Evolutionary conservation across 2,797 vertebrate species (phyloP), one percentile per base, ranked within the genome.

Genomic region (Labeo calbasu): DNA sequence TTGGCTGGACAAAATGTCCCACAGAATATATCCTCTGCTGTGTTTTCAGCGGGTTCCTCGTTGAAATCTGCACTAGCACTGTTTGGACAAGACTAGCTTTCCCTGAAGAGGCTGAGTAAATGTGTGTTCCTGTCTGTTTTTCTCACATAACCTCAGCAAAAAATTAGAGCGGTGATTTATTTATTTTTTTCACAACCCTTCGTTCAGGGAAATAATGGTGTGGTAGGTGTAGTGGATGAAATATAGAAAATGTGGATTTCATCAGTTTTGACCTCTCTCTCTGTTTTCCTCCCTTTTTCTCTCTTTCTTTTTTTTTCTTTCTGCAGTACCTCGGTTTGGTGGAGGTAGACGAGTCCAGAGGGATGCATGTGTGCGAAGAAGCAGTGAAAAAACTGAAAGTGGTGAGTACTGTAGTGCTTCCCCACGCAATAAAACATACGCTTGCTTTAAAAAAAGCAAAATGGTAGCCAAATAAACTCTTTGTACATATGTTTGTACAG

Each of bases 301-400:
- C 32, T 80, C 61, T 43, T 17, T 59, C 11, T 48, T 11, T 53
- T 9, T 77, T 15, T 57, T 19, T 40, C 57, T 70, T 79, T 40
- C 71, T 32, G 17, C 87, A 98, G 97, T 98, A 98, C 90, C 92
- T 98, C 89, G 97, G 97, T 17, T 91, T 97, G 53, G 96, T 96
- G 55, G 97, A 98, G 89, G 97, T 98, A 88, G 96, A 98, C 43
- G 97, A 98, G 92, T 98, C 97, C 3, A 95, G 97, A 77, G 97
- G 97, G 50, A 98, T 98, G 97, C 97, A 98, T 1, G 96, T 98
- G 6, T 98, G 97, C 21, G 97, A 98, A 88, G 97, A 97, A 17
- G 97, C 97, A 0, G 97, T 98, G 87, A 98, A 98, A 93, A 98
- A 96, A 88, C 93, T 97, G 8, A 98, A 98, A 95, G 89, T 96